Base-by-base conservation (phyloP, 1,140 invertebrate genomes). In the Saccostrea glomerata region DNA sequence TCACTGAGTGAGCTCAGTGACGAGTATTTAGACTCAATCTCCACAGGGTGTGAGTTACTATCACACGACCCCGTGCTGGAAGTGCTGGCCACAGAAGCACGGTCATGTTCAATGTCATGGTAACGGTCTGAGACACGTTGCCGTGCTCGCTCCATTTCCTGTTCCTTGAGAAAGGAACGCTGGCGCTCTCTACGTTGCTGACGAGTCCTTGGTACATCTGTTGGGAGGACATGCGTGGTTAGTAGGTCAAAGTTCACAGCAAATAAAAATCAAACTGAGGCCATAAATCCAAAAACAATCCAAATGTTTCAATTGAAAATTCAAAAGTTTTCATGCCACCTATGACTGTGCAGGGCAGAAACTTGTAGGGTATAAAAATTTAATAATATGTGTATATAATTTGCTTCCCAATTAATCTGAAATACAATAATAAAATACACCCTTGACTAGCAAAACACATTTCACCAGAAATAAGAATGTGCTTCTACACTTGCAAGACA, bases 81-180 rank as follows among this genome's bases (percentile, higher is more conserved):
- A 58, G 86, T 88, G 82, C 90, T 92, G 66, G 90, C 90, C 23
- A 93, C 86, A 20, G 89, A 92, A 87, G 89, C 87, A 87, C 90
- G 77, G 36, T 92, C 89, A 58, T 87, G 47, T 9, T 47, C 47
- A 47, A 47, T 88, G 85, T 70, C 85, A 60, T 86, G 56, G 55
- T 86, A 86, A 85, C 82, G 25, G 17, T 55, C 88, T 30, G 77
- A 82, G 55, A 88, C 73, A 55, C 58, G 87, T 47, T 92, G 88
- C 63, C 90, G 88, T 56, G 90, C 90, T 66, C 83, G 89, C 73
- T 89, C 90, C 66, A 90, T 90, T 91, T 95, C 96, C 94, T 97
- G 97, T 93, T 98, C 97, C 93, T 96, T 96, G 91, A 97, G 96
- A 94, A 98, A 97, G 92, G 96, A 97, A 89, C 97, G 96, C 93